Percentiles rank a stretch among this genome's conserved stretches.
Conservation (phyloP, 2,113 vertebrate species). For the Fregetta grallaria region DNA sequence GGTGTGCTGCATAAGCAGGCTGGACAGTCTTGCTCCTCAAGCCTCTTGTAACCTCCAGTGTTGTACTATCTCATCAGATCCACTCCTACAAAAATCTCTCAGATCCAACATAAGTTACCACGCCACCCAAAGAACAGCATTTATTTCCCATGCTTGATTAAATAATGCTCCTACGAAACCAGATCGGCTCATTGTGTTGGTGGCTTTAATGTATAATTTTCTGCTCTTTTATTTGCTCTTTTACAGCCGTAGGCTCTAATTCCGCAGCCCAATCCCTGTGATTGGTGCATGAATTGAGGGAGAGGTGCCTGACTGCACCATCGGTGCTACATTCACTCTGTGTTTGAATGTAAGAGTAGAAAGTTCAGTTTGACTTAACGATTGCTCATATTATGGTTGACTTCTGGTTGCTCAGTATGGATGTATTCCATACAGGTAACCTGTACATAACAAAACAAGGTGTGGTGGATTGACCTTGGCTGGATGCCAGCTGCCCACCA, state of each 20-base stretch:
- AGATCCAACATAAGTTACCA: background rate
- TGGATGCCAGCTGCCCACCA: background rate
- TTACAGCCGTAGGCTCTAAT: background rate
- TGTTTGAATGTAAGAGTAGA: background rate
- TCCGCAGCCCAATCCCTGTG: accelerated
- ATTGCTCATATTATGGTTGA: background rate
- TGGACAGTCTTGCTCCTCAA: background rate
- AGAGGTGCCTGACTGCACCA: background rate
- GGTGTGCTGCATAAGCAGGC: background rate
- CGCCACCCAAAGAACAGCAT: accelerated
- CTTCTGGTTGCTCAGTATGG: background rate
- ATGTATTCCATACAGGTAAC: background rate
- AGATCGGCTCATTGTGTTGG: accelerated
- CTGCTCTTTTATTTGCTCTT: background rate
- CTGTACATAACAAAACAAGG: background rate
- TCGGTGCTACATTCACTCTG: background rate
- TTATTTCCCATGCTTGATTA: slow-evolving; percentile 23
- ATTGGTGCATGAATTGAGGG: background rate
- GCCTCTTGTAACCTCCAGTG: background rate
- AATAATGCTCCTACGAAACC: background rate
- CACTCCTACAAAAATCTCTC: background rate
- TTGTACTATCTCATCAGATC: background rate
- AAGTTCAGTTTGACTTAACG: background rate
- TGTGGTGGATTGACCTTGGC: background rate
- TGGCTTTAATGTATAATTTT: background rate